These are phyloP conservation scores for Drosophila subobscura DNA, from an alignment of 1,140 invertebrate species.

Conservation along the genomic window DNA sequence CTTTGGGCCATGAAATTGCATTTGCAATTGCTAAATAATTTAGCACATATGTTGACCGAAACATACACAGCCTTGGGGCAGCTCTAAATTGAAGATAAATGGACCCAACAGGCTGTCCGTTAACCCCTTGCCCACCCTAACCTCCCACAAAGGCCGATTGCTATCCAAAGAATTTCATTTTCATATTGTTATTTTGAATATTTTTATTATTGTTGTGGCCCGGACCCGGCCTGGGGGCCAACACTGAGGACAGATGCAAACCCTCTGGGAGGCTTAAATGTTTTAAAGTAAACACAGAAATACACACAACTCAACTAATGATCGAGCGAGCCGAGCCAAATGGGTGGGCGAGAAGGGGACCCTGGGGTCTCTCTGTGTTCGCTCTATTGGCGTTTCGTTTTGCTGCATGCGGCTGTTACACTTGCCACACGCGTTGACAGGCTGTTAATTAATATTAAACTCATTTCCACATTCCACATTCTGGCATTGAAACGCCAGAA, in stretches of 20 bases:
- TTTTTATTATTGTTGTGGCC: conserved; percentile 14
- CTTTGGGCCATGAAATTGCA: conserved; percentile 42
- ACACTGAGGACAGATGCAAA: conserved; percentile 6
- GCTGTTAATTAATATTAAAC: conserved; percentile 77
- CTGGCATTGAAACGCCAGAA: conserved; percentile 69
- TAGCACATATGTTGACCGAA: conserved; percentile 46
- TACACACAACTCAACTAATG: conserved; percentile 23
- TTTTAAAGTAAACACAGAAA: conserved; percentile 45
- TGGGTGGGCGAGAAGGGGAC: neutral
- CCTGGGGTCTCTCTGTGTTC: neutral
- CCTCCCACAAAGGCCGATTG: neutral
- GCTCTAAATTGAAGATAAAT: conserved; percentile 66
- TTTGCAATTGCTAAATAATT: conserved; percentile 72
- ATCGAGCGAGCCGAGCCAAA: neutral
- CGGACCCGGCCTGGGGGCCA: conserved; percentile 2
- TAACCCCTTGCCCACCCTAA: conserved; percentile 9
- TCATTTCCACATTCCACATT: conserved; percentile 69
- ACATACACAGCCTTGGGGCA: conserved; percentile 40
- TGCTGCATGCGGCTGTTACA: conserved; percentile 7
- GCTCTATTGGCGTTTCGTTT: neutral
- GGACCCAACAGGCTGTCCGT: conserved; percentile 7
- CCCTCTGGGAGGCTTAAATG: conserved; percentile 14
- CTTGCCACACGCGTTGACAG: conserved; percentile 45
- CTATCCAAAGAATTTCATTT: conserved; percentile 50
- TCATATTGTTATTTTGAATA: conserved; percentile 56